Percentiles rank a stretch among this genome's conserved stretches.
Evolutionary conservation across 1,140 invertebrate genomes (phyloP).

Genomic region (Sycophila sp.): DNA sequence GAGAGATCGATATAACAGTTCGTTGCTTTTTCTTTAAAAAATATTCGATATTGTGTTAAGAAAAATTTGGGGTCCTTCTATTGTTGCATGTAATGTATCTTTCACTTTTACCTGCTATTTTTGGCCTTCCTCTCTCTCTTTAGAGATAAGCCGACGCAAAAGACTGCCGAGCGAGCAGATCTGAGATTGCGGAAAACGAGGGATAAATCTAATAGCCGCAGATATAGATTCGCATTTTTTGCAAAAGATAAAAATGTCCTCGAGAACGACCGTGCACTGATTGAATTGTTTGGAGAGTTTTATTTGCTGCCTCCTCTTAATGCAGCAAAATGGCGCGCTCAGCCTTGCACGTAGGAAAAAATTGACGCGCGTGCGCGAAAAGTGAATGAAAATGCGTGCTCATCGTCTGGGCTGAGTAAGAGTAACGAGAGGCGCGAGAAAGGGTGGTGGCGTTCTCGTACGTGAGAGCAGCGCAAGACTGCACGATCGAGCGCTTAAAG

Average conservation of each 20-base stretch:
- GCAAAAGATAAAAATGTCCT: background rate
- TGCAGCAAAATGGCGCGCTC: background rate
- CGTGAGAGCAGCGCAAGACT: background rate
- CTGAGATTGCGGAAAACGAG: background rate
- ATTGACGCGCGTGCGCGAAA: background rate
- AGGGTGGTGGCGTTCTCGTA: background rate
- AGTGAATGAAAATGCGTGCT: background rate
- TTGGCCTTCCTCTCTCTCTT: too few relatives aligned
- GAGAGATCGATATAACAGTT: too few relatives aligned
- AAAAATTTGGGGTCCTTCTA: too few relatives aligned
- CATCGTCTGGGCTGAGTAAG: background rate
- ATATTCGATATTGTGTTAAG: too few relatives aligned
- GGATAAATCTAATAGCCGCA: background rate
- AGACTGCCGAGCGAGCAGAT: constrained; percentile 10
- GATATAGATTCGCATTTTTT: constrained; percentile 5
- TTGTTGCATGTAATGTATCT: too few relatives aligned
- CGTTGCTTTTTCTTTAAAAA: too few relatives aligned
- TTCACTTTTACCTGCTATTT: too few relatives aligned
- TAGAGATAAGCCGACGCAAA: background rate
- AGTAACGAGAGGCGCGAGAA: background rate
- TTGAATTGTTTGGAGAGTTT: background rate
- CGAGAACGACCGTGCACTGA: background rate
- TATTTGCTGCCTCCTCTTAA: background rate
- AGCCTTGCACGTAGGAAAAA: background rate
- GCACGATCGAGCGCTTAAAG: background rate